Conservation (phyloP, 2,113 vertebrate genomes). For the Patagioenas fasciata region DNA sequence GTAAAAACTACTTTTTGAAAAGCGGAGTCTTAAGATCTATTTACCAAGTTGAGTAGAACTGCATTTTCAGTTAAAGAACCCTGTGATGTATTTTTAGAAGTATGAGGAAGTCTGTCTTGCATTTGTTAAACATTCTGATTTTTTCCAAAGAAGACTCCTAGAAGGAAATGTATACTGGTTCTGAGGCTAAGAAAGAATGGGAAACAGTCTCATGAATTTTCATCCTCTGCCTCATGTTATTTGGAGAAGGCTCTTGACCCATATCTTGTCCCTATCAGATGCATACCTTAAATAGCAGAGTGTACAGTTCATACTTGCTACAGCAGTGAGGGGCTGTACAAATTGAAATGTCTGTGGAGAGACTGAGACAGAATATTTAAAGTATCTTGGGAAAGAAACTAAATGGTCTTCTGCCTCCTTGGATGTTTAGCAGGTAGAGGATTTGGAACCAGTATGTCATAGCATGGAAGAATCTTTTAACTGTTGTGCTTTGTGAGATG, state of each 20-base stretch:
- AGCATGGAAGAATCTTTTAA: neutral
- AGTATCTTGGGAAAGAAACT: neutral
- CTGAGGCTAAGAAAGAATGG: neutral
- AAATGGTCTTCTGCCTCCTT: neutral
- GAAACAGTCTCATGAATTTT: neutral
- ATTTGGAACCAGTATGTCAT: neutral
- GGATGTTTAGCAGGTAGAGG: neutral
- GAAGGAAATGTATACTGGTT: neutral
- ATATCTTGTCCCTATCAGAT: neutral
- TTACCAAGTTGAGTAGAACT: neutral
- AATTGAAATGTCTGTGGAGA: neutral
- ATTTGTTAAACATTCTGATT: neutral
- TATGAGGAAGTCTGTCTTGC: neutral
- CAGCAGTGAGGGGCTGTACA: neutral
- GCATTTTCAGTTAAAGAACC: neutral
- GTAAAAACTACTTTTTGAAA: neutral
- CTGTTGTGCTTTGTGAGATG: neutral
- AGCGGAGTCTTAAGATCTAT: neutral
- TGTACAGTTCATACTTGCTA: neutral
- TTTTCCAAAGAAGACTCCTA: neutral
- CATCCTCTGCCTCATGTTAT: neutral
- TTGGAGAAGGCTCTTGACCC: neutral
- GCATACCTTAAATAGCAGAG: neutral
- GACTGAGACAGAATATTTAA: neutral
- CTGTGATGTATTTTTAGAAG: neutral